Percentiles rank a stretch among this genome's conserved stretches.
Conservation (phyloP, 1,140 invertebrate genomes). For the Aphelenchoides fujianensis region DNA sequence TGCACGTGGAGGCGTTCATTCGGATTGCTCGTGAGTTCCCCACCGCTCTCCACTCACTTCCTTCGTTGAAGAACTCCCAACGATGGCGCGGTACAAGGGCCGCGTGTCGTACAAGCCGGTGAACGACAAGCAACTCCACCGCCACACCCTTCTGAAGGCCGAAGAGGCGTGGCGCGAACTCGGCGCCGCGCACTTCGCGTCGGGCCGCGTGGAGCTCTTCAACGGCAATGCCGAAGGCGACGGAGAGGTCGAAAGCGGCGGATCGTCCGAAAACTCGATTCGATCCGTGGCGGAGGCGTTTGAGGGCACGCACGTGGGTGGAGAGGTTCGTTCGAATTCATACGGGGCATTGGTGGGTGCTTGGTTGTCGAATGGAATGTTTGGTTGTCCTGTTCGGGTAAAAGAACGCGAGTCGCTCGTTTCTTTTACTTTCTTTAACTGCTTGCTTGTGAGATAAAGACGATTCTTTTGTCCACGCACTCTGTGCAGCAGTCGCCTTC, state of each 20-base stretch:
- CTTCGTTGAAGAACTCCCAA: constrained; percentile 47
- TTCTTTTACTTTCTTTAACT: no score
- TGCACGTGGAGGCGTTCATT: constrained; percentile 54
- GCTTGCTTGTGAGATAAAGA: no score
- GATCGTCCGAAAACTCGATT: no score
- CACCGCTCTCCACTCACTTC: constrained; percentile 13
- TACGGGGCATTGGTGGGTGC: no score
- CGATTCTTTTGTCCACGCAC: no score
- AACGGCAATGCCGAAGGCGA: no score
- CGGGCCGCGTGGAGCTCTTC: neutral
- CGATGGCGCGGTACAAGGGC: constrained; percentile 43
- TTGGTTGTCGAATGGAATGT: no score
- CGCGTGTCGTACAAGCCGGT: constrained; percentile 51
- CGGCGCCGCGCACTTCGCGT: constrained; percentile 43
- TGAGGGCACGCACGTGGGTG: constrained; percentile 9
- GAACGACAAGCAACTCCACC: constrained; percentile 22
- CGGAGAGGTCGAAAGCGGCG: constrained; percentile 3
- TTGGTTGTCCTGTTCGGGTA: no score
- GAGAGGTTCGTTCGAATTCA: no score
- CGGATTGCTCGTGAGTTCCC: constrained; percentile 41
- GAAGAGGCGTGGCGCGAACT: constrained; percentile 31
- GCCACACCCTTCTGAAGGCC: constrained; percentile 45
- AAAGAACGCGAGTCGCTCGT: no score
- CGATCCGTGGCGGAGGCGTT: constrained; percentile 33
- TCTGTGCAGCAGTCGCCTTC: no score